Evolutionary conservation across 2,888 invertebrate genomes (phyloP).

Genomic region (Penaeus monodon): DNA sequence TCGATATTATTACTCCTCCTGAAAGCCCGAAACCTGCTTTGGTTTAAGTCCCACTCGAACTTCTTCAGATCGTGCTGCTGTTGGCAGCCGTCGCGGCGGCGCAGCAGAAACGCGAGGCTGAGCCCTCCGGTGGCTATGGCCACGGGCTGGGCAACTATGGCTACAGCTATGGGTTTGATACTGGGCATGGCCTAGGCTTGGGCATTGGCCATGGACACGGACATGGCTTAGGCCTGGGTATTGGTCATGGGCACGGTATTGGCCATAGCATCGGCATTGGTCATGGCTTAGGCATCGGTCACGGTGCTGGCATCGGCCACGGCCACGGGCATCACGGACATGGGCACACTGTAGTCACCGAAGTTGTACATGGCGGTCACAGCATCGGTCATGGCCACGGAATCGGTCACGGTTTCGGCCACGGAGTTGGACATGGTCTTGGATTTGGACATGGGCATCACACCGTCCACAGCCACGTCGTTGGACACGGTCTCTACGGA

Average conservation of each 20-base stretch:
- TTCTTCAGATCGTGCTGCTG: constrained; percentile 20
- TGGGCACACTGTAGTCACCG: no score
- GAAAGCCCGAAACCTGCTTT: no score
- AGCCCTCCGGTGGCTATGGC: constrained; percentile 29
- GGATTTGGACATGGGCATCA: constrained; percentile 10
- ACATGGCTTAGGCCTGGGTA: neutral
- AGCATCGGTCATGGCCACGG: constrained; percentile 9
- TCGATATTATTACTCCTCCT: no score
- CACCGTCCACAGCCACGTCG: neutral
- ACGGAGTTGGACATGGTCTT: neutral
- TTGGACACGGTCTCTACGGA: neutral
- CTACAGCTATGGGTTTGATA: neutral
- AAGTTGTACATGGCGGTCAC: neutral
- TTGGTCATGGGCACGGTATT: no score
- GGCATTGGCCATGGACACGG: constrained; percentile 7
- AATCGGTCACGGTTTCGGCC: neutral
- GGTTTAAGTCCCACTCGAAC: neutral
- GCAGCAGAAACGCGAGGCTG: constrained; percentile 27
- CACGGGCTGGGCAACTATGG: neutral
- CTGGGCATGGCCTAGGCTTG: constrained; percentile 7
- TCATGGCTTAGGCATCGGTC: constrained; percentile 6
- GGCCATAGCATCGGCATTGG: neutral
- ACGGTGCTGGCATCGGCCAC: neutral
- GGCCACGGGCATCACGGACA: neutral
- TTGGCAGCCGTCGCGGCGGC: constrained; percentile 13